Evolutionary conservation across 1,140 invertebrate species (phyloP).

Genomic region (Oreohelix idahoensis): DNA sequence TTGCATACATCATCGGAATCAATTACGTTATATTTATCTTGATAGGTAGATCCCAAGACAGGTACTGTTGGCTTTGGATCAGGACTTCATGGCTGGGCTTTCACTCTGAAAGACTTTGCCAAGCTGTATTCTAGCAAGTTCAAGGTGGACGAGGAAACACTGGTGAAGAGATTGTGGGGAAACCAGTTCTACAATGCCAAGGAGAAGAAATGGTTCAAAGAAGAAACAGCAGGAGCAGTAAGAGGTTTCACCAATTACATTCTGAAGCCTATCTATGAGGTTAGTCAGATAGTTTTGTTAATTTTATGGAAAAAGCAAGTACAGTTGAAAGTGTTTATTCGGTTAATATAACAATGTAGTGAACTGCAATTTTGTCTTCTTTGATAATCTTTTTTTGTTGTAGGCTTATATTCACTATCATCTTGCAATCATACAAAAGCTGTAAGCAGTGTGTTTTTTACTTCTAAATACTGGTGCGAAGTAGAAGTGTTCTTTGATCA

Average conservation of each 20-base stretch:
- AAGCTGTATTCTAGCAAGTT: constrained; percentile 99
- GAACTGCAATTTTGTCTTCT: too few species aligned
- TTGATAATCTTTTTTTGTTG: too few species aligned
- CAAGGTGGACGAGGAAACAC: constrained; percentile 94
- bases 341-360: too few species aligned
- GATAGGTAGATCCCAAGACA: constrained; percentile 92
- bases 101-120: constrained; percentile 99
- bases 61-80: constrained; percentile 99
- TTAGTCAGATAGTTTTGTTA: constrained; percentile 59
- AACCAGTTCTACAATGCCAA: constrained; percentile 80
- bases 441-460: too few species aligned
- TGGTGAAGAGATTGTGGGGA: constrained; percentile 95
- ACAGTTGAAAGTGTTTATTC: too few species aligned
- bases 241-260: constrained; percentile 99
- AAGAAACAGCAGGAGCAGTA: constrained; percentile 84
- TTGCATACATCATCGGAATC: too few species aligned
- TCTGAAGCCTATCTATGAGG: constrained; percentile 98
- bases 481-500: not conserved
- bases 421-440: too few species aligned
- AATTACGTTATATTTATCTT: too few species aligned
- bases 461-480: too few species aligned
- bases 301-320: too few species aligned
- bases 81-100: constrained; percentile 99
- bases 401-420: too few species aligned
- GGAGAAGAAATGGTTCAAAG: constrained; percentile 26